Base-by-base conservation (phyloP, 2,113 vertebrate species). In the Rhynchomys soricoides region DNA sequence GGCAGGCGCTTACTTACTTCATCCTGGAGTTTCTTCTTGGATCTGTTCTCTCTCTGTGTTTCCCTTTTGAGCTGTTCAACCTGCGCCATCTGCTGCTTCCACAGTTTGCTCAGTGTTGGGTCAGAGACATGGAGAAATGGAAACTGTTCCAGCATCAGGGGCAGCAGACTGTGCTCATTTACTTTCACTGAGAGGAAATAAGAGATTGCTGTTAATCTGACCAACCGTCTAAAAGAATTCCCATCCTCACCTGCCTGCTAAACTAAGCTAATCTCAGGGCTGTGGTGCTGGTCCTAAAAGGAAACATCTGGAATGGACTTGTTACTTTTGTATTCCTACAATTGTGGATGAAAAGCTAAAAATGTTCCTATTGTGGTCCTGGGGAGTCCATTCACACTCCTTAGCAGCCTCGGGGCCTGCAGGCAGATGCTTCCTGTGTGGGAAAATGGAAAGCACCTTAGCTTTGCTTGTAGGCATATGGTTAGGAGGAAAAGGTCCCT, bases 11-110 rank as follows among this genome's bases (percentile, higher is more conserved):
- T 93, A 99, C 99, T 98, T 99, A 99, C 99, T 98, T 99, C 98
- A 34, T 96, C 98, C 82, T 98, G 98, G 57, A 99, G 98, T 96
- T 99, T 99, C 93, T 97, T 94, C 91, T 95, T 98, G 6, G 94
- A 97, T 83, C 97, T 98, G 15, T 97, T 97, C 16, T 97, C 97
- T 82, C 97, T 96, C 70, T 96, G 92, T 0, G 98, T 95, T 37
- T 98, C 95, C 89, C 97, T 98, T 70, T 86, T 98, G 43, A 99
- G 98, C 64, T 98, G 98, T 79, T 99, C 97, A 48, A 99, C 96
- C 83, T 99, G 99, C 77, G 98, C 98, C 57, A 99, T 98, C 98
- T 99, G 99, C 97, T 98, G 98, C 95, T 98, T 99, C 99, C 99
- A 99, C 99, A 99, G 99, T 95, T 97, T 98, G 43, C 98, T 98